A percentile compares a stretch with the other conserved stretches of the same genome.
Evolutionary conservation across 2,888 invertebrate genomes (phyloP).

Genomic region (Taphrorychus bicolor): DNA sequence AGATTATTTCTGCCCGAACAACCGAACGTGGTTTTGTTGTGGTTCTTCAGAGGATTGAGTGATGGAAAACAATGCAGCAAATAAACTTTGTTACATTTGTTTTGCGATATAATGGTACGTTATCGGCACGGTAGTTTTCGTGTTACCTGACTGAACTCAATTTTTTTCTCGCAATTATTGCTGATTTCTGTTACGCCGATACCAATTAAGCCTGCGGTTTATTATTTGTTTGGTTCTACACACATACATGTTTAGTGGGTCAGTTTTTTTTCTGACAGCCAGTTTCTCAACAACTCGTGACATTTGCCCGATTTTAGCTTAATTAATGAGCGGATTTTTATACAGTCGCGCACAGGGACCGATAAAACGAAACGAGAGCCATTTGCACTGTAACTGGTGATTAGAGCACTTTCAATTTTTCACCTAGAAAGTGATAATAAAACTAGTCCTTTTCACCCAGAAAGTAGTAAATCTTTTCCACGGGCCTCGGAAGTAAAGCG

Average conservation of each 20-base stretch:
- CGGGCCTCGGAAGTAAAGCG: slow-evolving; percentile 32
- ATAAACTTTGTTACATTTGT: background rate
- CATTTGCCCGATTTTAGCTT: background rate
- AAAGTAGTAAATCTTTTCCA: slow-evolving; percentile 31
- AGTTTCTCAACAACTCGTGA: background rate
- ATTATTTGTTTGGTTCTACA: slow-evolving; percentile 1
- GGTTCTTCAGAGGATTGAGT: too few relatives aligned
- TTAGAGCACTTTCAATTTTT: background rate
- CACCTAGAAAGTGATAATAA: slow-evolving; percentile 1
- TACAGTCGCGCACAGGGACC: background rate
- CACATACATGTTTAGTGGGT: too few relatives aligned
- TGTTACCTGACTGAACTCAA: slow-evolving; percentile 14
- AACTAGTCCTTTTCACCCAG: background rate
- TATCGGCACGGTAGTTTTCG: slow-evolving; percentile 35
- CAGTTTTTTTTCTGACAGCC: too few relatives aligned
- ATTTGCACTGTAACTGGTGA: background rate
- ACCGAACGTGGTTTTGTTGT: slow-evolving; percentile 1
- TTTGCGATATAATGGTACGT: slow-evolving; percentile 25
- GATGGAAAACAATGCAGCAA: too few relatives aligned
- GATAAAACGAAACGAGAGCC: background rate
- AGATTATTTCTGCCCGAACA: background rate
- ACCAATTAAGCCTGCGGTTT: slow-evolving; percentile 27
- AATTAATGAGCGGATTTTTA: slow-evolving; percentile 8
- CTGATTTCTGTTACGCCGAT: slow-evolving; percentile 26
- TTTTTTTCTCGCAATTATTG: slow-evolving; percentile 32